These are phyloP conservation scores for Chloroclysta siterata DNA, from an alignment of 2,888 invertebrate species.

Conservation along the genomic window DNA sequence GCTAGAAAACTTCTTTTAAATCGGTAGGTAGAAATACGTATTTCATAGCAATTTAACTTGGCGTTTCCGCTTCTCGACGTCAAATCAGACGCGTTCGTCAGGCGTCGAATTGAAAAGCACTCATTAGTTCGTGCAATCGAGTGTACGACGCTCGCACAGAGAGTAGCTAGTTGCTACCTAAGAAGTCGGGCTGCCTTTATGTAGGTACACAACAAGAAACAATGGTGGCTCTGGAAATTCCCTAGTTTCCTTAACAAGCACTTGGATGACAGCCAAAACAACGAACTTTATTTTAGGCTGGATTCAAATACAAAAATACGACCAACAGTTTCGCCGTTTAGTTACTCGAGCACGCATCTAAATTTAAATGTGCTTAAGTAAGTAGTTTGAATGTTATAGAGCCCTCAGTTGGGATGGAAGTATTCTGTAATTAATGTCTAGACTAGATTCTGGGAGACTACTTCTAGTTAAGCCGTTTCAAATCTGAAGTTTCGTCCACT, in stretches of 20 bases:
- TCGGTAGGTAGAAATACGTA: conserved; percentile 18
- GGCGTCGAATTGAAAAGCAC: conserved; percentile 41
- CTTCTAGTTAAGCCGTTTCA: not conserved
- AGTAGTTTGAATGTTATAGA: conserved; percentile 1
- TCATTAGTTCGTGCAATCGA: conserved; percentile 43
- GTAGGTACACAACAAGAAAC: conserved; percentile 65
- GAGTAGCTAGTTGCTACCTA: conserved; percentile 33
- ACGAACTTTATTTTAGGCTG: conserved; percentile 61
- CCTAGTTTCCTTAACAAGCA: conserved; percentile 78
- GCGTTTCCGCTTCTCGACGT: conserved; percentile 30
- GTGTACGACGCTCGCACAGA: conserved; percentile 29
- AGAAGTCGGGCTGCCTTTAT: conserved; percentile 54
- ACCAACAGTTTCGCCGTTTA: conserved; percentile 6
- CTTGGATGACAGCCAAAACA: conserved; percentile 77
- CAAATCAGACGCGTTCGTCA: conserved; percentile 41
- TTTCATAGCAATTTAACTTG: conserved; percentile 37
- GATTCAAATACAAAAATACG: conserved; percentile 46
- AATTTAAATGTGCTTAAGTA: not conserved
- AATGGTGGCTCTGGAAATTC: conserved; percentile 65
- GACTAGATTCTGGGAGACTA: conserved; percentile 2
- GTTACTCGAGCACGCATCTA: conserved; percentile 8
- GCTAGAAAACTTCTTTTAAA: conserved; percentile 22
- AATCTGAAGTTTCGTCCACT: conserved; percentile 10
- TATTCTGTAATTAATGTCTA: conserved; percentile 9
- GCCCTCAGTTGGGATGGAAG: not conserved